A percentile compares a stretch with the other conserved stretches of the same genome.
Evolutionary conservation across 2,888 invertebrate genomes (phyloP).

Genomic region (Philhelius pedissequus): DNA sequence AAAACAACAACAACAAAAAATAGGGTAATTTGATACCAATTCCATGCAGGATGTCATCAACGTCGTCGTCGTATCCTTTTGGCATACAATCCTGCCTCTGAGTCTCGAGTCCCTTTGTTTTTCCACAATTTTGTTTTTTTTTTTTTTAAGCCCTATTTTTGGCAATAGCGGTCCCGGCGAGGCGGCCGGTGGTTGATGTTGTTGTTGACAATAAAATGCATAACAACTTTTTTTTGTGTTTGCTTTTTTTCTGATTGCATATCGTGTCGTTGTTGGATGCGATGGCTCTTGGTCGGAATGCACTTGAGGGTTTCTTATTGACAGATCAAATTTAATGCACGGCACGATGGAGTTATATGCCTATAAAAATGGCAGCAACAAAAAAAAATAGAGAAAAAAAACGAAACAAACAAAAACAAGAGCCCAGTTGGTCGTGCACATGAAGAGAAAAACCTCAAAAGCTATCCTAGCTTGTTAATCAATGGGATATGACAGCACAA

Average conservation of each 20-base stretch:
- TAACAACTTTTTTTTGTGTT: slow-evolving; percentile 14
- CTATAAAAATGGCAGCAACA: slow-evolving; percentile 28
- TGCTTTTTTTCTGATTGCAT: background rate
- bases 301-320: slow-evolving; percentile 66
- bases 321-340: slow-evolving; percentile 63
- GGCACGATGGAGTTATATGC: slow-evolving; percentile 15
- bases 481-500: slow-evolving; percentile 65
- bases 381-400: background rate
- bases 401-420: slow-evolving; percentile 10
- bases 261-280: slow-evolving; percentile 8
- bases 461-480: slow-evolving; percentile 47
- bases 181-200: slow-evolving; percentile 26
- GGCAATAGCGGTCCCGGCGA: slow-evolving; percentile 19
- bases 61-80: slow-evolving; percentile 57
- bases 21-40: slow-evolving; percentile 64
- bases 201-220: slow-evolving; percentile 58
- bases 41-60: slow-evolving; percentile 68
- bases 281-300: slow-evolving; percentile 32
- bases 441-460: slow-evolving; percentile 33
- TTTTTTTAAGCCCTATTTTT: slow-evolving; percentile 11
- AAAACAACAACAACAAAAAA: slow-evolving; percentile 36
- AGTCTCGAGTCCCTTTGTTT: background rate
- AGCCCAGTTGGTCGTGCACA: background rate
- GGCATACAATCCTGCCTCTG: slow-evolving; percentile 20
- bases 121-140: background rate